Conservation (phyloP, 2,797 vertebrate genomes). For the Aeoliscus strigatus region DNA sequence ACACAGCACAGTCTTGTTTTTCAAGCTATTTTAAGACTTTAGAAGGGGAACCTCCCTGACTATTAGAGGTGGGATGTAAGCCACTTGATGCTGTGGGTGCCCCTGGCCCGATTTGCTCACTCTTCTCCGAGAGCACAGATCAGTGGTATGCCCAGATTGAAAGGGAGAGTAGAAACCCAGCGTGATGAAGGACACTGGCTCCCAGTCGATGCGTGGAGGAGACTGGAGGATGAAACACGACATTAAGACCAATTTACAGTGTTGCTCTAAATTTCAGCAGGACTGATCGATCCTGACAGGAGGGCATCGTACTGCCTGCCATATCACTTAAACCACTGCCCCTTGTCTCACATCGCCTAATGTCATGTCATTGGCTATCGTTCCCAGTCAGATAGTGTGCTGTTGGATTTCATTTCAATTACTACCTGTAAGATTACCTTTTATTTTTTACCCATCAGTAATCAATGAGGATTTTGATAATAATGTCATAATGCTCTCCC, state of each 20-base stretch:
- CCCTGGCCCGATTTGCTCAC: conserved; percentile 57
- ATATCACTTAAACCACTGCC: conserved; percentile 79
- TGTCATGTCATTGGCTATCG: conserved; percentile 76
- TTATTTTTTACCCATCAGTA: conserved; percentile 66
- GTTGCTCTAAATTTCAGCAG: conserved; percentile 78
- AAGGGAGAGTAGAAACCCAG: conserved; percentile 67
- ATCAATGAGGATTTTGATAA: conserved; percentile 77
- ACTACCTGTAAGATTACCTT: conserved; percentile 71
- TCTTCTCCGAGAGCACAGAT: conserved; percentile 68
- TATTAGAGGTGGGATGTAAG: conserved; percentile 61
- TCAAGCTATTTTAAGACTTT: conserved; percentile 43
- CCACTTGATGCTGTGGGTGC: conserved; percentile 56
- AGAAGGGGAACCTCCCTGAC: conserved; percentile 52
- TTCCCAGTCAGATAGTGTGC: conserved; percentile 55
- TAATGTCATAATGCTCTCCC: conserved; percentile 68
- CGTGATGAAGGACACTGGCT: conserved; percentile 70
- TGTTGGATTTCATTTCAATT: conserved; percentile 69
- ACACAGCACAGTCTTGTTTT: conserved; percentile 45
- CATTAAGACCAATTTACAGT: conserved; percentile 80
- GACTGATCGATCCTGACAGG: conserved; percentile 82
- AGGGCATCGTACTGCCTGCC: conserved; percentile 75
- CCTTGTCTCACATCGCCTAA: conserved; percentile 71
- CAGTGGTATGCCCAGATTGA: conserved; percentile 69
- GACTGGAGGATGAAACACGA: conserved; percentile 73
- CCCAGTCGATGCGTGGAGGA: conserved; percentile 62